Conservation (phyloP, 2,888 invertebrate species). For the Ophion ventricosus region DNA sequence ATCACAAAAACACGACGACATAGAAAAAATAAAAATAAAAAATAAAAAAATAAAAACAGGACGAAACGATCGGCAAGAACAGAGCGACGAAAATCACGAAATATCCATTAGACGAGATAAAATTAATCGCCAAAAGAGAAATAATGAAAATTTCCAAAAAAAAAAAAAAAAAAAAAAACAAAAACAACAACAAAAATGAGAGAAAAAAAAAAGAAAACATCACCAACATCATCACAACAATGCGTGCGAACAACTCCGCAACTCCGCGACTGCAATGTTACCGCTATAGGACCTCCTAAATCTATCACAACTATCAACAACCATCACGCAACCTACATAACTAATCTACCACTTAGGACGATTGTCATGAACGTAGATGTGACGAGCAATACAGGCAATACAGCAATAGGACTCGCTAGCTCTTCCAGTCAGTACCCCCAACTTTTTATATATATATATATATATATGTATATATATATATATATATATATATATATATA, state of each 20-base stretch:
- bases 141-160: background rate
- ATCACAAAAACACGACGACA: conserved; percentile 55
- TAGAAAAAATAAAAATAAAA: background rate
- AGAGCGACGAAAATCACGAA: no score
- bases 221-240: conserved; percentile 60
- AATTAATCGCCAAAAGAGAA: conserved; percentile 37
- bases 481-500: background rate
- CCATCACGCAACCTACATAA: conserved; percentile 74
- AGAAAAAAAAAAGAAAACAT: conserved; percentile 39
- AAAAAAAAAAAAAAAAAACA: background rate
- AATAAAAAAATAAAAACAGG: conserved; percentile 1
- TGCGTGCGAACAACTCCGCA: conserved; percentile 59
- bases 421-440: conserved; percentile 82
- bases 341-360: conserved; percentile 81
- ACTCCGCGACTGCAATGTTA: conserved; percentile 77
- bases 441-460: conserved; percentile 74
- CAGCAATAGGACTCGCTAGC: conserved; percentile 82
- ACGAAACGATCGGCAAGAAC: background rate
- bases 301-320: conserved; percentile 76
- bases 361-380: conserved; percentile 83
- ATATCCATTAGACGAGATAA: no score
- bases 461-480: background rate
- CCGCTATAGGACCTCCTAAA: conserved; percentile 79
- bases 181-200: conserved; percentile 7
- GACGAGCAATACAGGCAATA: conserved; percentile 81